These are phyloP conservation scores for Vombatus ursinus DNA, from an alignment of 2,113 vertebrate species.

Conservation along the genomic window DNA sequence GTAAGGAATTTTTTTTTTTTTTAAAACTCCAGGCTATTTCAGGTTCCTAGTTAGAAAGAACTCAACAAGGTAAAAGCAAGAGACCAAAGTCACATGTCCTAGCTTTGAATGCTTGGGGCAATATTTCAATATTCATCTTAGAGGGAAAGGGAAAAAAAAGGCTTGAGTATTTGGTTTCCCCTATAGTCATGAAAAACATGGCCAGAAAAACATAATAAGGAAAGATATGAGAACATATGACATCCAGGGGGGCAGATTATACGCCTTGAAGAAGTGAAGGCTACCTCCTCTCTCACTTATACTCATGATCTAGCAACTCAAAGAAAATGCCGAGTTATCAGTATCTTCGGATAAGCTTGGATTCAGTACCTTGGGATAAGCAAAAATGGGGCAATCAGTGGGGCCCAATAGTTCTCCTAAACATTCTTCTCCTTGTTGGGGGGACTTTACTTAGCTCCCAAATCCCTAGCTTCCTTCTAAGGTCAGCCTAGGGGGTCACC, in stretches of 20 bases:
- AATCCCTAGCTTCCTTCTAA: background rate
- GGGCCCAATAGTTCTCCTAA: background rate
- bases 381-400: background rate
- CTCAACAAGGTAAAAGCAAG: background rate
- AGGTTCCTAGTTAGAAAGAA: constrained; percentile 1
- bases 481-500: background rate
- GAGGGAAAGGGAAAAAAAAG: background rate
- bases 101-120: constrained; percentile 45
- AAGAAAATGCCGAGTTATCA: background rate
- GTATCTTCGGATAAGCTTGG: background rate
- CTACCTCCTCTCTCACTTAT: background rate
- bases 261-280: background rate
- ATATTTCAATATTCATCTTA: background rate
- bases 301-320: background rate
- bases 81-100: background rate
- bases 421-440: background rate
- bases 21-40: background rate
- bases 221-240: background rate
- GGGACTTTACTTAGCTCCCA: background rate
- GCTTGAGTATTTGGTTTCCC: background rate
- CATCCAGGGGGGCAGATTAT: background rate
- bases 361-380: background rate
- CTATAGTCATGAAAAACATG: background rate
- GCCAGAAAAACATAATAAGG: background rate
- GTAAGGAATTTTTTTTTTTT: background rate